Conservation (phyloP, 2,113 vertebrate species). For the Mustelus asterias region DNA sequence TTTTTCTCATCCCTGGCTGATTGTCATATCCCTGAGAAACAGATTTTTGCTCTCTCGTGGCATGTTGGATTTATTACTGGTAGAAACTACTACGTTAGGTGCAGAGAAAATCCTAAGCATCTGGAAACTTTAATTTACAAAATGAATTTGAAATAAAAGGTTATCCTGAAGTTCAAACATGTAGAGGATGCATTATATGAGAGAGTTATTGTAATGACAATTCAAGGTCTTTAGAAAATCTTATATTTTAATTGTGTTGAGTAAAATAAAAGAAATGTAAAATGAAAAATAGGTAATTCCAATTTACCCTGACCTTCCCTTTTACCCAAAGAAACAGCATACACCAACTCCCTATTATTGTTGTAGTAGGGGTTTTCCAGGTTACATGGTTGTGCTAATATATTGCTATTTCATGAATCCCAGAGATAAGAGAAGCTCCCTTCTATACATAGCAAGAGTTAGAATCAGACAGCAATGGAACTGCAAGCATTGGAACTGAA, state of each 20-base stretch:
- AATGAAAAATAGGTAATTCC: neutral
- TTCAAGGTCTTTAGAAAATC: neutral
- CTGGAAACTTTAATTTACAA: slow-evolving; percentile 22
- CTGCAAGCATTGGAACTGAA: neutral
- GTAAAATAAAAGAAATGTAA: neutral
- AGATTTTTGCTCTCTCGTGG: neutral
- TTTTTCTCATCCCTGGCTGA: neutral
- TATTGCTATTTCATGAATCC: neutral
- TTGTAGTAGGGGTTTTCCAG: neutral
- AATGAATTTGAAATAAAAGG: neutral
- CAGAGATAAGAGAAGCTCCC: neutral
- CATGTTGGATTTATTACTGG: neutral
- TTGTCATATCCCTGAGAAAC: neutral
- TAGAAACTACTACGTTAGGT: neutral
- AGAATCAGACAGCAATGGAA: neutral
- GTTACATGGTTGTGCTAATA: neutral
- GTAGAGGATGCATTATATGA: neutral
- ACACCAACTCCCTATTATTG: neutral
- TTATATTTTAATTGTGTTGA: neutral
- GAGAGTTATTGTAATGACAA: neutral
- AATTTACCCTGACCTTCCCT: neutral
- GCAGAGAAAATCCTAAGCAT: neutral
- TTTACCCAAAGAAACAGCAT: neutral
- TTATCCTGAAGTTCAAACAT: neutral
- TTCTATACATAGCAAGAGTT: neutral